Evolutionary conservation across 2,888 invertebrate genomes (phyloP), one percentile per base, ranked within the genome.

Genomic region (Scaptomyza caliginosa): DNA sequence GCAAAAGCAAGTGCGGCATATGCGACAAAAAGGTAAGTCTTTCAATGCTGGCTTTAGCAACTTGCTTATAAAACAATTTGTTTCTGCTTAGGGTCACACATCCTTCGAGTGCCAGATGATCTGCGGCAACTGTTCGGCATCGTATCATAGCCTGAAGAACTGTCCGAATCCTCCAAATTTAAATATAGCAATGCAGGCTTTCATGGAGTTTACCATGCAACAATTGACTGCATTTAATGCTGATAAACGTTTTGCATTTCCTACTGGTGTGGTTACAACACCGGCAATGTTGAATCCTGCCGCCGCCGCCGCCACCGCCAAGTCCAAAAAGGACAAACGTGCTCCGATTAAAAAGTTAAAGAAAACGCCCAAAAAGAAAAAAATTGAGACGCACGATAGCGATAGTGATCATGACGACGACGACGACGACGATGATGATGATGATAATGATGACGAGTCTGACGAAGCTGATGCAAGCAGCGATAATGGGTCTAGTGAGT

Each of bases 201-300:
- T 89, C 34, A 87, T 91, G 84, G 90, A 91, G 64, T 91, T 90
- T 63, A 89, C 83, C 30, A 86, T 90, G 86, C 80, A 83, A 19
- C 91, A 91, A 55, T 64, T 90, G 43, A 55, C 72, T 8, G 46
- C 58, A 1, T 90, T 78, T 32, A 74, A 78, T 59, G 65, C 71
- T n/a, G 83, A 84, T 0, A 75, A 75, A 24, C 67, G 68, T 3
- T 82, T 78, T 48, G 2, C 40, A 7, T 64, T 78, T 58, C 73
- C 74, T 0, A 59, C 43, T 4, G 67, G 57, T 8, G 7, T 43
- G 2, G 19, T 52, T 2, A 4, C 58, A 13, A 16, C 42, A 7
- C 16, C 67, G 28, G 11, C 46, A 3, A 21, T 6, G 3, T 13
- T 45, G 16, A 4, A 34, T n/a, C 5, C 55, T 11, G 3, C 43